Evolutionary conservation across 2,113 vertebrate genomes (phyloP), one percentile per base, ranked within the genome.

Genomic region (Columbina picui): DNA sequence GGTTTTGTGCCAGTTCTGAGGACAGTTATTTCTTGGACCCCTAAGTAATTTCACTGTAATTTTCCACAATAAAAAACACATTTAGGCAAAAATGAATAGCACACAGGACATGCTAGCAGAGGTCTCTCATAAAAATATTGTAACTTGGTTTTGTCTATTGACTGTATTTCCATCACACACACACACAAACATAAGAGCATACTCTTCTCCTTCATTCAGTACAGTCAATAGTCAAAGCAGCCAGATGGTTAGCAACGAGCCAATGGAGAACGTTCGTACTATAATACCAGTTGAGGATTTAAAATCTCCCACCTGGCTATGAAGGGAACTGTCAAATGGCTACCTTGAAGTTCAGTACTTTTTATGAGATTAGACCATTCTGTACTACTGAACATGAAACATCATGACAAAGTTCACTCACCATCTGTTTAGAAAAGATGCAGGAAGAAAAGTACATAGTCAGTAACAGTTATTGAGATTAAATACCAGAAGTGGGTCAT

Each of bases 341-440:
- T 75, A 90, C 87, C 83, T 89, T 64, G 43, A 88, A 94, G 69
- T 95, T 95, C 94, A 86, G 95, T 94, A 94, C 97, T 98, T 97
- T 98, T 98, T 98, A 98, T 98, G 98, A 98, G 98, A 96, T 96
- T 89, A 97, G 96, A 98, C 96, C 96, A 95, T 82, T 96, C 65
- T 91, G 77, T 93, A 94, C 89, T 96, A 95, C 82, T 45, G 4
- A 96, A 97, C 97, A 97, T 68, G 43, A 93, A 96, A 69, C 83
- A 89, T 94, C 89, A 96, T 30, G n/a, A 98, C 97, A 97, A 98
- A 91, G 84, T 94, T 96, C 98, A 99, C 98, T 98, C 98, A 98
- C 98, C 98, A 97, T 98, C 98, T 99, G 97, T 98, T 98, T 95
- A 98, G 97, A 97, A 91, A 98, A 98, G 98, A 98, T 98, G 98